Evolutionary conservation across 2,113 vertebrate species (phyloP).

Genomic region (Microtus montanus): DNA sequence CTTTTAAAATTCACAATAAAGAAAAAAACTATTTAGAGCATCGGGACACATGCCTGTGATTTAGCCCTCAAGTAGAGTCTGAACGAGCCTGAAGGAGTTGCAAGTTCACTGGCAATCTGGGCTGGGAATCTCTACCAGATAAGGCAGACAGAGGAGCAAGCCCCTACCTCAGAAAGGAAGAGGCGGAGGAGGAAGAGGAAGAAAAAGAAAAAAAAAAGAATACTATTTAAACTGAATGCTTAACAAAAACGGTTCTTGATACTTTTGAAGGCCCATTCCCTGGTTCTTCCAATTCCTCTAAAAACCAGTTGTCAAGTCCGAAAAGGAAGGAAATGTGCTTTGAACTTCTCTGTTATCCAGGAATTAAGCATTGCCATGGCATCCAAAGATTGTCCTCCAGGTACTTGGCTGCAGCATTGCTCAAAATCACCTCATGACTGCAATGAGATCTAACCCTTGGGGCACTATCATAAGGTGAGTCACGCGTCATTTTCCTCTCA

Average conservation of each 20-base stretch:
- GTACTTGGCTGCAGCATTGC: background rate
- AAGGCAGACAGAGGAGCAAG: background rate
- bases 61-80: background rate
- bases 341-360: background rate
- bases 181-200: background rate
- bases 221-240: background rate
- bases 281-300: background rate
- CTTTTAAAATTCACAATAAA: background rate
- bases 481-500: background rate
- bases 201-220: background rate
- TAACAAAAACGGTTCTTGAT: background rate
- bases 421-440: conserved; percentile 9
- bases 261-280: background rate
- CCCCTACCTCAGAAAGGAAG: background rate
- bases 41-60: background rate
- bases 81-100: no score
- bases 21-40: background rate
- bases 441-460: background rate
- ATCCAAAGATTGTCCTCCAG: background rate
- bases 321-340: background rate
- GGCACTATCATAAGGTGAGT: background rate
- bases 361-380: background rate
- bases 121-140: background rate
- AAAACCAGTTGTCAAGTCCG: background rate
- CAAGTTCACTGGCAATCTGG: background rate